Conservation (phyloP, 2,888 invertebrate species). For the Eupithecia subfuscata region DNA sequence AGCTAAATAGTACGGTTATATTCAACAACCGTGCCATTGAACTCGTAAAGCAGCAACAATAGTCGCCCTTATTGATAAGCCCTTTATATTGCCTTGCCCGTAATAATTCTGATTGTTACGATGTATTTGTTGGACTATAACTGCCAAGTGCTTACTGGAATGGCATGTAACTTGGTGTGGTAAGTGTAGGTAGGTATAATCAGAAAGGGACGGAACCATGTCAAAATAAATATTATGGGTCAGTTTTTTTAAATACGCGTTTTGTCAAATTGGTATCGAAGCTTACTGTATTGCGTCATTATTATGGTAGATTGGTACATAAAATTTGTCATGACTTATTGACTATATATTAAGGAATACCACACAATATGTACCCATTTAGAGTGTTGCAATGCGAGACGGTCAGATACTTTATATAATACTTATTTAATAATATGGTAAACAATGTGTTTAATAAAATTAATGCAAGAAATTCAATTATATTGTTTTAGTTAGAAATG, state of each 20-base stretch:
- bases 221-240: background rate
- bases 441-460: no score
- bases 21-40: constrained; percentile 27
- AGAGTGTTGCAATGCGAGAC: no score
- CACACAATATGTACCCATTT: no score
- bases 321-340: no score
- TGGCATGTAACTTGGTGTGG: constrained; percentile 1
- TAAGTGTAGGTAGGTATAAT: background rate
- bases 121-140: constrained; percentile 14
- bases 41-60: constrained; percentile 29
- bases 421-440: no score
- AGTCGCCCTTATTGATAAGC: constrained; percentile 29
- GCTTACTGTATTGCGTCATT: no score
- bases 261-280: background rate
- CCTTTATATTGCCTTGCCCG: constrained; percentile 13
- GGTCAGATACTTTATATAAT: no score
- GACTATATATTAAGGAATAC: no score
- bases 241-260: no score
- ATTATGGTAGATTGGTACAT: no score
- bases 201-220: background rate
- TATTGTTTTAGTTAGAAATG: background rate
- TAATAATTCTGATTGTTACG: constrained; percentile 19
- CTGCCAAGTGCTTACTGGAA: constrained; percentile 10
- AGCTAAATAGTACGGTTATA: constrained; percentile 27
- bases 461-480: no score